phyloP scores from a whole-genome alignment of 2,113 vertebrate genomes.

The pig (Sus scrofa) region DNA sequence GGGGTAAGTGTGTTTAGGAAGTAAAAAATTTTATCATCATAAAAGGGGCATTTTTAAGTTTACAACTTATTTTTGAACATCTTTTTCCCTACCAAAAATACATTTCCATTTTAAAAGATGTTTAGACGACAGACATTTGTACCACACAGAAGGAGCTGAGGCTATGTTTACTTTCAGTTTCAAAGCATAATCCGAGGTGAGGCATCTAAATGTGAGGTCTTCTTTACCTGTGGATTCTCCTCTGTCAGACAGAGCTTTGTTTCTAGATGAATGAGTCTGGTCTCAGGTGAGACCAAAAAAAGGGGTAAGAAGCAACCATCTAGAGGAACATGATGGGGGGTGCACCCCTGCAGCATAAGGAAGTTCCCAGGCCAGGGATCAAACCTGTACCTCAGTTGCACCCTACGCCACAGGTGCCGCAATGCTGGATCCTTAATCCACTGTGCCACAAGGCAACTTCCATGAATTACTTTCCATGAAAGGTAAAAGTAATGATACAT shows the following conservation, averaged over 20 bases:
- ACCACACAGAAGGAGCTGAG: background rate
- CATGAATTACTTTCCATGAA: too few relatives aligned
- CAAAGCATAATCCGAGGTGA: background rate
- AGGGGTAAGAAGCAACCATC: background rate
- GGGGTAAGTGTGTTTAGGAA: background rate
- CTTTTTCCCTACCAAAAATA: background rate
- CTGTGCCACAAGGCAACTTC: too few relatives aligned
- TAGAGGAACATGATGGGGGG: background rate
- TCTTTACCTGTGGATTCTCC: background rate
- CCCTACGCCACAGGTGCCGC: too few relatives aligned
- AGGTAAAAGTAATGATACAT: too few relatives aligned
- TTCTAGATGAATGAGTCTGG: background rate
- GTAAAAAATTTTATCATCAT: background rate
- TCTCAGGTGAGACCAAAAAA: background rate
- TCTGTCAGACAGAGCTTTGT: background rate
- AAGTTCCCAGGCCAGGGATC: too few relatives aligned
- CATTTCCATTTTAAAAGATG: background rate
- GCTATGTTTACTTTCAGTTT: background rate
- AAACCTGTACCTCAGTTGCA: too few relatives aligned
- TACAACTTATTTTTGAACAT: constrained; percentile 31
- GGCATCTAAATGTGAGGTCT: background rate
- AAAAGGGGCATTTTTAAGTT: constrained; percentile 15
- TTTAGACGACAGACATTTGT: background rate
- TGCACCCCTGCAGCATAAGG: too few relatives aligned
- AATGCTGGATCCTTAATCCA: too few relatives aligned